Evolutionary conservation across 1,140 invertebrate species (phyloP).

Genomic region (Hydropsyche tenuis): DNA sequence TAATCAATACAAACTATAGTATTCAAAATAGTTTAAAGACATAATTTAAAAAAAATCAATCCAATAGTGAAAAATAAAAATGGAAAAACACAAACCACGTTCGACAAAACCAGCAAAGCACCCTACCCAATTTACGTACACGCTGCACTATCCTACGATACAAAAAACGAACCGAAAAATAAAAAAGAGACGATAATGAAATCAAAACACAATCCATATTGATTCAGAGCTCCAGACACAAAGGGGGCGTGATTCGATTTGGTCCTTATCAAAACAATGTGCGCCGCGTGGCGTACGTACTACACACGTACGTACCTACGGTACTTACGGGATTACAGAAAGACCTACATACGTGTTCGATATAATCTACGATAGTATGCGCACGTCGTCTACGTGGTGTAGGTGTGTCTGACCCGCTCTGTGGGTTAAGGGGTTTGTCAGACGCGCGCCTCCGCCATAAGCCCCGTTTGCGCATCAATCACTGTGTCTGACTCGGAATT

Average conservation of each 20-base stretch:
- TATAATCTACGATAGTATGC: too few species aligned
- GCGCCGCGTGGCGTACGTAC: background rate
- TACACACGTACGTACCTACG: background rate
- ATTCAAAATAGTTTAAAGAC: too few species aligned
- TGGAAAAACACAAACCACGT: too few species aligned
- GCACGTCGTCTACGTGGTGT: background rate
- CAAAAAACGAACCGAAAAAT: background rate
- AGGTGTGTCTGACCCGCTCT: background rate
- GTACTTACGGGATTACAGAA: background rate
- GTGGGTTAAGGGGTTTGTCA: slow-evolving; percentile 14
- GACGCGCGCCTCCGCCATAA: background rate
- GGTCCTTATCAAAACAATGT: slow-evolving; percentile 43
- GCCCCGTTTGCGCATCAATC: slow-evolving; percentile 18
- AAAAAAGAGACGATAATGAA: slow-evolving; percentile 11
- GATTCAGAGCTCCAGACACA: slow-evolving; percentile 29
- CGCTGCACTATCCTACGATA: too few species aligned
- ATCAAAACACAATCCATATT: slow-evolving; percentile 36
- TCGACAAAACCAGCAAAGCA: too few species aligned
- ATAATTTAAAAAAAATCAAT: too few species aligned
- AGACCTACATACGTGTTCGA: too few species aligned
- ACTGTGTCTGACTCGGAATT: background rate
- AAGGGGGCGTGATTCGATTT: slow-evolving; percentile 41
- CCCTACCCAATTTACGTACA: too few species aligned
- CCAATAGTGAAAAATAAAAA: too few species aligned
- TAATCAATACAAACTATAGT: too few species aligned